These are phyloP conservation scores for Muntiacus reevesi DNA, from an alignment of 2,113 vertebrate genomes.

Conservation along the genomic window DNA sequence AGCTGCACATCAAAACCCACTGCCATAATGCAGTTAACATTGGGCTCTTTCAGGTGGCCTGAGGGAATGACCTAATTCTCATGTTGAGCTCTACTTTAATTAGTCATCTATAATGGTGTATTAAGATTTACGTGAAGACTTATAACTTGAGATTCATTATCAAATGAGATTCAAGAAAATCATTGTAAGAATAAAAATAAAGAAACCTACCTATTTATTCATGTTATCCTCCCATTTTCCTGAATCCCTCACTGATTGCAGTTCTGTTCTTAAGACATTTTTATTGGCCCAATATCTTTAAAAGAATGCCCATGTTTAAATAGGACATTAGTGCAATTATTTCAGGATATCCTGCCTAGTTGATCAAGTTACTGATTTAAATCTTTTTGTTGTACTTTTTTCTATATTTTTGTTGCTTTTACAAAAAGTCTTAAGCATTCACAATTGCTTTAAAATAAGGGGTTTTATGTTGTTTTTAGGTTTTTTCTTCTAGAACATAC, in stretches of 20 bases:
- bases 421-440: not conserved
- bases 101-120: slow-evolving; percentile 34
- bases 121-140: slow-evolving; percentile 24
- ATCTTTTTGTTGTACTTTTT: not conserved
- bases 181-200: slow-evolving; percentile 5
- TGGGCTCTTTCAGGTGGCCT: slow-evolving; percentile 58
- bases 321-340: not conserved
- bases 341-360: not conserved
- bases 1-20: slow-evolving; percentile 74
- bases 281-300: not conserved
- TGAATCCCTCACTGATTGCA: not conserved
- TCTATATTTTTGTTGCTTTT: not conserved
- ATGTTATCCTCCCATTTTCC: not conserved
- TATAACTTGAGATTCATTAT: slow-evolving; percentile 41
- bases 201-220: not conserved
- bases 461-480: not conserved
- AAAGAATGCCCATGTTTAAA: not conserved
- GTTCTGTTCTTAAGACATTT: not conserved
- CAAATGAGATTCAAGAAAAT: slow-evolving; percentile 26
- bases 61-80: slow-evolving; percentile 57
- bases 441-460: not conserved
- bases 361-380: not conserved
- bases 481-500: not conserved
- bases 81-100: slow-evolving; percentile 39
- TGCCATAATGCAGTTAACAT: slow-evolving; percentile 62